Conservation (phyloP, 2,113 vertebrate genomes). For the Sorex fumeus region DNA sequence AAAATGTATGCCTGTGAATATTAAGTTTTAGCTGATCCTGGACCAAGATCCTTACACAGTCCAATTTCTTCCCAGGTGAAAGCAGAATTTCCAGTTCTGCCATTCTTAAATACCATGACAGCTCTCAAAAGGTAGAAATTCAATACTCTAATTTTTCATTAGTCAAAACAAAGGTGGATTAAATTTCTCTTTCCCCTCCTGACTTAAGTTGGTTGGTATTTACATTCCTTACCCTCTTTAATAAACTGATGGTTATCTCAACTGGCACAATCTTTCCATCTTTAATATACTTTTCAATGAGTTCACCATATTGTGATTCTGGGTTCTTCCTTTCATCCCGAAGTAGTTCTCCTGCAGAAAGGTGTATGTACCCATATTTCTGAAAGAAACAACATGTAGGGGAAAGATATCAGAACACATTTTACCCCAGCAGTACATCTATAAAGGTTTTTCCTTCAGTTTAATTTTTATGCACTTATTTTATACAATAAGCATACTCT, state of each 20-base stretch:
- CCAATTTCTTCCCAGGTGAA: slow-evolving; percentile 48
- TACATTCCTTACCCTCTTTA: slow-evolving; percentile 93
- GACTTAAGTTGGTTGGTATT: slow-evolving; percentile 49
- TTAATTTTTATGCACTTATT: slow-evolving; percentile 41
- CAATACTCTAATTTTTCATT: slow-evolving; percentile 10
- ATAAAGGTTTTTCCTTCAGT: slow-evolving; percentile 3
- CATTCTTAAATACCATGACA: slow-evolving; percentile 35
- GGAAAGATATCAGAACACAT: slow-evolving; percentile 59
- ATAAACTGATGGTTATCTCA: slow-evolving; percentile 97
- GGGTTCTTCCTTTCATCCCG: slow-evolving; percentile 94
- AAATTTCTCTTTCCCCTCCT: slow-evolving; percentile 45
- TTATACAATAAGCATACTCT: slow-evolving; percentile 25
- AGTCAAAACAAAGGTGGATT: slow-evolving; percentile 60
- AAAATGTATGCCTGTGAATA: background rate
- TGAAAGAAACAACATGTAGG: slow-evolving; percentile 79
- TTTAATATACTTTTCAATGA: slow-evolving; percentile 96
- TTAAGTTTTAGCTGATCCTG: background rate
- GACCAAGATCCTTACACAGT: background rate
- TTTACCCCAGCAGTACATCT: slow-evolving; percentile 31
- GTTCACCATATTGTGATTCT: slow-evolving; percentile 94
- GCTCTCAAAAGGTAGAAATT: slow-evolving; percentile 50
- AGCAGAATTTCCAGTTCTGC: slow-evolving; percentile 9
- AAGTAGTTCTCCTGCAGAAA: slow-evolving; percentile 97
- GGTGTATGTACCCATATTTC: slow-evolving; percentile 96
- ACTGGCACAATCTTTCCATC: slow-evolving; percentile 98